Percentiles rank a stretch among this genome's conserved stretches.
These are phyloP conservation scores for Buphagus erythrorhynchus DNA, from an alignment of 2,797 vertebrate species.

Conservation along the genomic window DNA sequence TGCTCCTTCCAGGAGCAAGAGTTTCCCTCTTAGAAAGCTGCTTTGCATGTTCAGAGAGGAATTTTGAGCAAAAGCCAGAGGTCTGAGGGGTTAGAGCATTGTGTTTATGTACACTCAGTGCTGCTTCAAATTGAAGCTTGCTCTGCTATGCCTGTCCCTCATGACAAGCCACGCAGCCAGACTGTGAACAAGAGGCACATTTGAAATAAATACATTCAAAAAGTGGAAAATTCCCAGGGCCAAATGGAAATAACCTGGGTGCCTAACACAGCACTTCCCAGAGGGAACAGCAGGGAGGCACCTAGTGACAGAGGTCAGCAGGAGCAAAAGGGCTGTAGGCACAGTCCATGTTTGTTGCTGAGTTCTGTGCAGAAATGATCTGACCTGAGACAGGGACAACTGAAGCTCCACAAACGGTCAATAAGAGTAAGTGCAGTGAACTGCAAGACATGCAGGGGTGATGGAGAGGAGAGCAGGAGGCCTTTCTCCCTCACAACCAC, in stretches of 20 bases:
- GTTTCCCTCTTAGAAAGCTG: not conserved
- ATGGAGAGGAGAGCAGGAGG: not conserved
- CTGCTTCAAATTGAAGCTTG: not conserved
- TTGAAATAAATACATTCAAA: not conserved
- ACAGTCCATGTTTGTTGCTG: not conserved
- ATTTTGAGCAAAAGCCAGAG: conserved; percentile 35
- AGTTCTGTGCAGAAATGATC: not conserved
- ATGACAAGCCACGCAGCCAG: not conserved
- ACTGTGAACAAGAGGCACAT: not conserved
- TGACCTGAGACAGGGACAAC: not conserved
- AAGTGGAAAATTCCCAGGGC: not conserved
- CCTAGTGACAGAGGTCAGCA: not conserved
- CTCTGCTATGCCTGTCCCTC: not conserved
- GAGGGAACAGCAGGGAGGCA: not conserved
- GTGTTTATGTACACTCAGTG: not conserved
- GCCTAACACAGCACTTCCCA: not conserved
- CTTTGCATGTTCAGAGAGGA: conserved; percentile 10
- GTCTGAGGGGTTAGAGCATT: not conserved
- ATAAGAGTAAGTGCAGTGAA: not conserved
- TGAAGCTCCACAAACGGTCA: not conserved
- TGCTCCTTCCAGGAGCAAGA: not conserved
- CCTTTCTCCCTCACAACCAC: not conserved
- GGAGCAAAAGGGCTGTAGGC: not conserved
- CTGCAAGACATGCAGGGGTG: not conserved
- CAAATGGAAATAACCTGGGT: not conserved